Evolutionary conservation across 2,888 invertebrate species (phyloP), one percentile per base, ranked within the genome.

Genomic region (Polyommatus icarus): DNA sequence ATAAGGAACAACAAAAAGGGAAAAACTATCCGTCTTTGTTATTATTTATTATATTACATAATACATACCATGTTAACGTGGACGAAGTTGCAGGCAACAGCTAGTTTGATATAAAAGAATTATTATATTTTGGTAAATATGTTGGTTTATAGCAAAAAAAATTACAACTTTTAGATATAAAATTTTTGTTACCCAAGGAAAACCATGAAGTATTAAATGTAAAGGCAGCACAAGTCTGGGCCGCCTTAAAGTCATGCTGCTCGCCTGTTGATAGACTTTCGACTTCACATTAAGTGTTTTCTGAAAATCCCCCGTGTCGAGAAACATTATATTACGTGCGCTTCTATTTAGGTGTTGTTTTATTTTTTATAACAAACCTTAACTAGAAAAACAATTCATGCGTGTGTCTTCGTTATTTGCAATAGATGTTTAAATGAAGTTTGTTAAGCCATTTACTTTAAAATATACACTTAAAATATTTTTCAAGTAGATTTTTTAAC

Each of bases 211-310:
- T 61, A 61, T 12, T 8, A 36, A 57, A 24, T 77, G 80, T 82
- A 82, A 84, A 84, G 82, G 83, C 81, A 80, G 83, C 85, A 83
- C 79, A 76, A 80, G 81, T 78, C 81, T 79, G 82, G 79, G 79
- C 83, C 84, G 84, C 85, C 88, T 89, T 83, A 88, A 84, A 89
- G 88, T 87, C 88, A 86, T 87, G 86, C 88, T 87, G 87, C 86
- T 87, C 88, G 89, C 88, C 86, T 88, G 90, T 90, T 91, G 91
- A 91, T 91, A 90, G 90, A 90, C 89, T 90, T 90, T 88, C 87
- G 85, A 89, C 88, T 90, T 86, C 85, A 86, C 85, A 87, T 88
- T 90, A 91, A 91, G 88, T 90, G 91, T 89, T 91, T 89, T 88
- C 87, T 83, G 82, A 83, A 84, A 87, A 84, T 84, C 83, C 83